Conservation (phyloP, 2,113 vertebrate genomes). For the Colaptes auratus region DNA sequence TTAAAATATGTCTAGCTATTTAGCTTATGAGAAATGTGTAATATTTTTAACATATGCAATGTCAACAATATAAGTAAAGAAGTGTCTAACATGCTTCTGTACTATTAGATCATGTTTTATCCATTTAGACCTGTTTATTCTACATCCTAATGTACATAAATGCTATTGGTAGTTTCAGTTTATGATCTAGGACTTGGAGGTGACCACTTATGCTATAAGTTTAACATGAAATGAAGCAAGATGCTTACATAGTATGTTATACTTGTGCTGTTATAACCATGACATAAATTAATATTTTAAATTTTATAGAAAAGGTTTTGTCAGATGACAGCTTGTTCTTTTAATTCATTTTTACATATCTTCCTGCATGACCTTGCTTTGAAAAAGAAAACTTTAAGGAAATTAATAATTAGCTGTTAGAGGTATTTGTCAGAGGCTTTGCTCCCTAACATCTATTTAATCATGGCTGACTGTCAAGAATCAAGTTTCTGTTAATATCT, state of each 20-base stretch:
- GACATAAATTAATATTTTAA: neutral
- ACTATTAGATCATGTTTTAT: neutral
- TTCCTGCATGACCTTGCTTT: neutral
- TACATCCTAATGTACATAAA: neutral
- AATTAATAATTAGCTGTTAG: conserved; percentile 7
- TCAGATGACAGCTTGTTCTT: neutral
- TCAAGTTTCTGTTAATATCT: neutral
- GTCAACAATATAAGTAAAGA: neutral
- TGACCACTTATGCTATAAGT: neutral
- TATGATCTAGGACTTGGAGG: neutral
- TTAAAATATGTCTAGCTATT: neutral
- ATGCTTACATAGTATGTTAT: neutral
- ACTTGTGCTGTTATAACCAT: neutral
- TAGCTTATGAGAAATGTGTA: neutral
- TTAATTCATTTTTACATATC: neutral
- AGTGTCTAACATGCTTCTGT: neutral
- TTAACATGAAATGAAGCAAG: neutral
- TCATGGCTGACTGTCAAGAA: neutral
- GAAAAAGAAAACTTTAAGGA: neutral
- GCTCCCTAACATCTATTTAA: neutral
- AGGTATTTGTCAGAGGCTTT: conserved; percentile 4
- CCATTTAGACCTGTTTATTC: neutral
- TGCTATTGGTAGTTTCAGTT: neutral
- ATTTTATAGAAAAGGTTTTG: neutral
- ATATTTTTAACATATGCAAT: neutral